phyloP scores from a whole-genome alignment of 2,888 invertebrate genomes.

The Athalia cordata region DNA sequence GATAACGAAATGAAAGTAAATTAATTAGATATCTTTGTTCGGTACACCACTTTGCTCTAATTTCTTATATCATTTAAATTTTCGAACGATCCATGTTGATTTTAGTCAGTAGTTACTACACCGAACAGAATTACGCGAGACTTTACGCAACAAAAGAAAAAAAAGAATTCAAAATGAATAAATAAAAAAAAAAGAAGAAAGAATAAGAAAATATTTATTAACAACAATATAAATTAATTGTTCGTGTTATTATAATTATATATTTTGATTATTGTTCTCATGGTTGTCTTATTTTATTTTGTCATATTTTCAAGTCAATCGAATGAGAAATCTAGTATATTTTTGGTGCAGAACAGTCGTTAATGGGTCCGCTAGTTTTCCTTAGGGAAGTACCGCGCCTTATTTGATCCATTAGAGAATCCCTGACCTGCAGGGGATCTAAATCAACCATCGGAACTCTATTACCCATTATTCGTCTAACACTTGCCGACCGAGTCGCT shows the following conservation, averaged over 20 bases:
- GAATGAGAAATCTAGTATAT: conserved; percentile 78
- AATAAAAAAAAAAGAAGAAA: conserved; percentile 15
- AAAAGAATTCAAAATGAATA: conserved; percentile 5
- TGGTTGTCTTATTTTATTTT: background rate
- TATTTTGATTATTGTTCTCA: conserved; percentile 38
- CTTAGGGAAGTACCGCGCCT: conserved; percentile 89
- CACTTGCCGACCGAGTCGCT: conserved; percentile 65
- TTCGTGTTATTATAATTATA: background rate
- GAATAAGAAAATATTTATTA: background rate
- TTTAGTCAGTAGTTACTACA: no score
- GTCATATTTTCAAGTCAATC: background rate
- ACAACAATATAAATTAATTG: background rate
- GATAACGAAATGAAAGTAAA: no score
- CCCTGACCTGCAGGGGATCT: conserved; percentile 73
- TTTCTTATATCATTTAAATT: background rate
- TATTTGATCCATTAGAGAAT: conserved; percentile 96
- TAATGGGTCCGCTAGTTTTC: conserved; percentile 83
- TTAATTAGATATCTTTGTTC: no score
- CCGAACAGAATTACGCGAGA: no score
- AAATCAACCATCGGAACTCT: conserved; percentile 70
- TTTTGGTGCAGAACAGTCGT: conserved; percentile 92
- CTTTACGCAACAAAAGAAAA: background rate
- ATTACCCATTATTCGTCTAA: conserved; percentile 70
- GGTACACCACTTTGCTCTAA: no score
- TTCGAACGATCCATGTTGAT: background rate